phyloP scores from a whole-genome alignment of 1,140 invertebrate species.

The Andrena cerasifolii region DNA sequence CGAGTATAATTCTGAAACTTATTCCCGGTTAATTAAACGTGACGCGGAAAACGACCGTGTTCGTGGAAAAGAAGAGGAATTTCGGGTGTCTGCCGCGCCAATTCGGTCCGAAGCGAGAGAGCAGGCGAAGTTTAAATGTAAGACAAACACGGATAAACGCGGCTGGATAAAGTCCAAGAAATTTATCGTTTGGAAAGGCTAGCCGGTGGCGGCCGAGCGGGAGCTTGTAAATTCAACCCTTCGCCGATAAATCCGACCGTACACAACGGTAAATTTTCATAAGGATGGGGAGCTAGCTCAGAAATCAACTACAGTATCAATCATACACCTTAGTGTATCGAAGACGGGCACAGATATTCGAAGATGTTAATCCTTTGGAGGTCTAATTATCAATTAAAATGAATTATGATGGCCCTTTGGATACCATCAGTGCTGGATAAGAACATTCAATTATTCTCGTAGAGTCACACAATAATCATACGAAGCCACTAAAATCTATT shows the following conservation, averaged over 20 bases:
- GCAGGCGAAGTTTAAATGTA: constrained; percentile 45
- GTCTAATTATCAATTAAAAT: too few relatives aligned
- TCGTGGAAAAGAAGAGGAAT: neutral
- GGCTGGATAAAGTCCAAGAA: constrained; percentile 68
- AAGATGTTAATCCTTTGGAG: too few relatives aligned
- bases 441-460: too few relatives aligned
- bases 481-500: too few relatives aligned
- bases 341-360: neutral
- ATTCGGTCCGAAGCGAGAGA: neutral
- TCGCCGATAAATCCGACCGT: constrained; percentile 53
- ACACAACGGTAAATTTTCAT: constrained; percentile 65
- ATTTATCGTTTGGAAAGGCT: constrained; percentile 67
- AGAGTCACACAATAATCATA: too few relatives aligned
- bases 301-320: neutral
- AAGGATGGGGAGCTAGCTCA: constrained; percentile 37
- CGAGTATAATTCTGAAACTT: constrained; percentile 21
- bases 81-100: neutral
- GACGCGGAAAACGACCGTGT: neutral
- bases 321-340: neutral
- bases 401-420: too few relatives aligned
- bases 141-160: constrained; percentile 66
- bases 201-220: constrained; percentile 8
- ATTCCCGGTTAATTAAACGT: constrained; percentile 34
- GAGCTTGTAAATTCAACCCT: constrained; percentile 55
- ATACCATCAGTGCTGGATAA: too few relatives aligned